A percentile compares a stretch with the other conserved stretches of the same genome.
phyloP scores from a whole-genome alignment of 1,140 invertebrate genomes.

The Dreissena polymorpha region DNA sequence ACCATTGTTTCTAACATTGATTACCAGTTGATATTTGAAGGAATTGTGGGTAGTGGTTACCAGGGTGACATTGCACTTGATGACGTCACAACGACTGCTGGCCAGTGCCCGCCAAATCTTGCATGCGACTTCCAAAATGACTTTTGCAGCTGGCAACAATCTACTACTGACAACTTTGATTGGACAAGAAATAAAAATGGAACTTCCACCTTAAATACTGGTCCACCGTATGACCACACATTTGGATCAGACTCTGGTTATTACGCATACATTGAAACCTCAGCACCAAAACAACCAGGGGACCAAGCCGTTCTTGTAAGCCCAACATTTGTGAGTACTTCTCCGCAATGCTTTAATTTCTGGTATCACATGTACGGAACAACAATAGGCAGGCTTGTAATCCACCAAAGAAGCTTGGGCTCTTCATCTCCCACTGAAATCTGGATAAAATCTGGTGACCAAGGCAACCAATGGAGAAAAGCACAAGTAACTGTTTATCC shows the following conservation, averaged over 20 bases:
- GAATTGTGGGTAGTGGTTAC: conserved; percentile 61
- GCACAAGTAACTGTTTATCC: conserved; percentile 54
- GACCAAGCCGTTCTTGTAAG: conserved; percentile 65
- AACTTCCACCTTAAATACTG: conserved; percentile 83
- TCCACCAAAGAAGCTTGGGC: conserved; percentile 62
- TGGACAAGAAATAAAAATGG: conserved; percentile 69
- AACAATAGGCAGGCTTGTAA: conserved; percentile 70
- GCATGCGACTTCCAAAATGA: conserved; percentile 71
- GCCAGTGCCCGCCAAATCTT: conserved; percentile 61
- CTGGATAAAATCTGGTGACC: conserved; percentile 83
- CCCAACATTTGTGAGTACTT: conserved; percentile 42
- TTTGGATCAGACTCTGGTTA: conserved; percentile 70
- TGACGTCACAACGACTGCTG: conserved; percentile 76
- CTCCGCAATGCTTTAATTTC: conserved; percentile 80
- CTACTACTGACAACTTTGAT: conserved; percentile 68
- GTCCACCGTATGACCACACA: conserved; percentile 89
- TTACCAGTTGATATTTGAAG: conserved; percentile 62
- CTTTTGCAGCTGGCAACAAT: conserved; percentile 71
- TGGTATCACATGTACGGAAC: conserved; percentile 90
- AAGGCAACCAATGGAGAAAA: conserved; percentile 86
- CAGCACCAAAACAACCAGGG: conserved; percentile 60
- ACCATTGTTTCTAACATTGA: conserved; percentile 56
- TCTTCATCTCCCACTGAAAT: conserved; percentile 33
- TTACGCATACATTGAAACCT: conserved; percentile 75
- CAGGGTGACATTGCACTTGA: conserved; percentile 75